Conservation (phyloP, 2,888 invertebrate species). For the Ennomos erosarius region DNA sequence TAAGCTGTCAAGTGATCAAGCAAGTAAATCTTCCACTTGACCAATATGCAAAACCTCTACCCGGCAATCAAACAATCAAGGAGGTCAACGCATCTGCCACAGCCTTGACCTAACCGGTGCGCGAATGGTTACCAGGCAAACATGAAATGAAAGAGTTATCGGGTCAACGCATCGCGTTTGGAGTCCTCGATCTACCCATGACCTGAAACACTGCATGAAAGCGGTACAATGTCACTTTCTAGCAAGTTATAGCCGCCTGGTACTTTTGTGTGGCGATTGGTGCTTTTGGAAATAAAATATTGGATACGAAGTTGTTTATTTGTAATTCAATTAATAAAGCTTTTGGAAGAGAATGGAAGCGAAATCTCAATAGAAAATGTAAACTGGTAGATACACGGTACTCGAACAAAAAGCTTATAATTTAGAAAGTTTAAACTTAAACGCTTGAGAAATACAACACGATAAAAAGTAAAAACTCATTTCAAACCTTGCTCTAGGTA, state of each 20-base stretch:
- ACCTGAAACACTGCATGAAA: slow-evolving; percentile 60
- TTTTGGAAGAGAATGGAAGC: too few relatives aligned
- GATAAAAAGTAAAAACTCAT: slow-evolving; percentile 28
- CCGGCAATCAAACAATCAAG: slow-evolving; percentile 62
- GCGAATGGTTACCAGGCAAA: slow-evolving; percentile 57
- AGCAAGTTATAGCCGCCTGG: slow-evolving; percentile 61
- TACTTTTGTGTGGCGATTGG: slow-evolving; percentile 39
- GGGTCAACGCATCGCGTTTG: slow-evolving; percentile 54
- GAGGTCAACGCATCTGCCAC: slow-evolving; percentile 58
- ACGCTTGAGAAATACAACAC: slow-evolving; percentile 2
- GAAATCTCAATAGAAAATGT: too few relatives aligned
- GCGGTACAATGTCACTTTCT: slow-evolving; percentile 66
- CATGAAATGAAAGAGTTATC: slow-evolving; percentile 56
- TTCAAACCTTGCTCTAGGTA: slow-evolving; percentile 11
- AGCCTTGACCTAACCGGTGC: slow-evolving; percentile 32
- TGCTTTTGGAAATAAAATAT: slow-evolving; percentile 1
- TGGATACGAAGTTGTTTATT: too few relatives aligned
- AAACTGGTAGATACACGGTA: too few relatives aligned
- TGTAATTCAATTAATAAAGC: too few relatives aligned
- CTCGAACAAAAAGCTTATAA: not conserved
- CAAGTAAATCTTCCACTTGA: slow-evolving; percentile 13
- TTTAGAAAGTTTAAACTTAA: slow-evolving; percentile 12
- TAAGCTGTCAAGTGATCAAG: slow-evolving; percentile 35
- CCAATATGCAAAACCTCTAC: slow-evolving; percentile 45
- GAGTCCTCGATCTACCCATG: slow-evolving; percentile 44